These are phyloP conservation scores for Bettongia penicillata DNA, from an alignment of 2,113 vertebrate species.

Conservation along the genomic window DNA sequence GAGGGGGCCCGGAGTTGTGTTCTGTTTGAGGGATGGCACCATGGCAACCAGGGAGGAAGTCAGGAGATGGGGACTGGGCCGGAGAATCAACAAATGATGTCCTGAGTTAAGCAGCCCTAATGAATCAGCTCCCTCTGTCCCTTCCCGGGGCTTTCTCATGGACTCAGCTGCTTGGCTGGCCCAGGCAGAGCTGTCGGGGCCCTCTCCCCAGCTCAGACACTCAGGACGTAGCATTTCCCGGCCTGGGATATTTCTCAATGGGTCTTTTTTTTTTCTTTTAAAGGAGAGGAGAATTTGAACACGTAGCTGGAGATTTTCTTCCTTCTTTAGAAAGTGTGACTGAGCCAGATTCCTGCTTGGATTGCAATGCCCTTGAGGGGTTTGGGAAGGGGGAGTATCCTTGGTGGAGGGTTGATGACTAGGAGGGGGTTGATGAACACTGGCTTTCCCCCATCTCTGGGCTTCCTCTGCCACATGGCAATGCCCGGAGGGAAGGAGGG, in stretches of 20 bases:
- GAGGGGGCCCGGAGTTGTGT: conserved; percentile 76
- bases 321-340: background rate
- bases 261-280: background rate
- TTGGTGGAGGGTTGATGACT: background rate
- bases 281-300: background rate
- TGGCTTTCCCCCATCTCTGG: background rate
- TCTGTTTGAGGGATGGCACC: conserved; percentile 84
- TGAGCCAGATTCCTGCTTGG: background rate
- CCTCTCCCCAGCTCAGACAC: background rate
- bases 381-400: background rate
- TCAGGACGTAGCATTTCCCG: background rate
- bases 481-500: background rate
- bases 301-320: background rate
- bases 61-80: conserved; percentile 72
- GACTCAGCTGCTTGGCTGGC: conserved; percentile 14
- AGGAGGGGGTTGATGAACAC: background rate
- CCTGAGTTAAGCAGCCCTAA: conserved; percentile 59
- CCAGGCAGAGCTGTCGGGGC: background rate
- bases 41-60: conserved; percentile 82
- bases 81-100: conserved; percentile 81
- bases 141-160: conserved; percentile 25
- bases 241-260: background rate
- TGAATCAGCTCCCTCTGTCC: conserved; percentile 25
- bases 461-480: background rate
- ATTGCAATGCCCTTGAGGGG: background rate